Conservation (phyloP, 2,888 invertebrate species). For the Cryptus viduatorius region DNA sequence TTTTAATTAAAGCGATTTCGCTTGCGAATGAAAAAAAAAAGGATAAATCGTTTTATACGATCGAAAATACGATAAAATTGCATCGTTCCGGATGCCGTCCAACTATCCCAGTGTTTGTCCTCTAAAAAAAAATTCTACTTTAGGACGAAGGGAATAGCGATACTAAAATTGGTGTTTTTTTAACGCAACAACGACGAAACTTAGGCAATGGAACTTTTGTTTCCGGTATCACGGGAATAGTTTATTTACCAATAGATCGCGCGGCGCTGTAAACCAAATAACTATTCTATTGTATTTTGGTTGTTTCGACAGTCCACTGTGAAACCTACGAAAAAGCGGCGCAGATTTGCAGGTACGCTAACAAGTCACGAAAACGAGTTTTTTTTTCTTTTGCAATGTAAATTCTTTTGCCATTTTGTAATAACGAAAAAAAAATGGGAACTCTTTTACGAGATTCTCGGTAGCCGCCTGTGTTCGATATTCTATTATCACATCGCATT, state of each 20-base stretch:
- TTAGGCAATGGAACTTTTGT: slow-evolving; percentile 26
- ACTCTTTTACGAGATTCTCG: slow-evolving; percentile 45
- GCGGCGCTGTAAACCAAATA: slow-evolving; percentile 55
- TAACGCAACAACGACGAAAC: neutral
- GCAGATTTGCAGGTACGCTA: slow-evolving; percentile 84
- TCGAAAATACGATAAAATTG: slow-evolving; percentile 14
- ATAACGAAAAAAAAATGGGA: slow-evolving; percentile 28
- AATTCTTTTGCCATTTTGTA: slow-evolving; percentile 36
- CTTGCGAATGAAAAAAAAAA: neutral
- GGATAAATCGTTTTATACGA: neutral
- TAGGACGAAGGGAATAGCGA: slow-evolving; percentile 2
- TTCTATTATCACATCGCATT: slow-evolving; percentile 46
- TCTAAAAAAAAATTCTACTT: slow-evolving; percentile 17
- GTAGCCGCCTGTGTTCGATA: slow-evolving; percentile 50
- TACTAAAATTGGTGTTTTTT: slow-evolving; percentile 2
- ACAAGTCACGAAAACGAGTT: slow-evolving; percentile 73
- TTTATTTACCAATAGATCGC: slow-evolving; percentile 40
- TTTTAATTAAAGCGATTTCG: neutral
- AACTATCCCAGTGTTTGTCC: slow-evolving; percentile 79
- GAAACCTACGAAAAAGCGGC: slow-evolving; percentile 83
- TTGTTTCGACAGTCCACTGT: slow-evolving; percentile 84
- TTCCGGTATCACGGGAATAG: slow-evolving; percentile 34
- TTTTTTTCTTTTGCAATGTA: slow-evolving; percentile 50
- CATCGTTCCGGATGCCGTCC: slow-evolving; percentile 58
- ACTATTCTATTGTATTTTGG: slow-evolving; percentile 76